These are phyloP conservation scores for Anomalospiza imberbis DNA, from an alignment of 2,797 vertebrate species.

Conservation along the genomic window DNA sequence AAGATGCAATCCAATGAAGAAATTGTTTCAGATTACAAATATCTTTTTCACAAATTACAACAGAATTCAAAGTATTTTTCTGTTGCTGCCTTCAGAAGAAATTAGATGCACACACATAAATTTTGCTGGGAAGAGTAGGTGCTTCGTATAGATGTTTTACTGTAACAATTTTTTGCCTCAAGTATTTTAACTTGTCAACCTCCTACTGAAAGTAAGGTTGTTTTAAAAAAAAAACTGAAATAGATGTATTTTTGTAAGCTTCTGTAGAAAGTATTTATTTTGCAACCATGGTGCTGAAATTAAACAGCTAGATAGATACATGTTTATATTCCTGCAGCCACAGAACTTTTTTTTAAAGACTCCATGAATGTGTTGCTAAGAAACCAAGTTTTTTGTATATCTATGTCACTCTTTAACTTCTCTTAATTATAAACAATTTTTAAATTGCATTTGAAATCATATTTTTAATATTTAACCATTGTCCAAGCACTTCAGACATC, in stretches of 20 bases:
- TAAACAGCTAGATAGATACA: not conserved
- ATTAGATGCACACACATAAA: not conserved
- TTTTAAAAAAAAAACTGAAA: not conserved
- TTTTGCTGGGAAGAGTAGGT: not conserved
- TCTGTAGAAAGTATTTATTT: conserved; percentile 40
- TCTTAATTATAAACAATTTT: not conserved
- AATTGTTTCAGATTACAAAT: not conserved
- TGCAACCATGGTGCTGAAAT: conserved; percentile 47
- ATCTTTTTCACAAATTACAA: not conserved
- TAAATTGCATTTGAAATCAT: not conserved
- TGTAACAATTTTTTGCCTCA: not conserved
- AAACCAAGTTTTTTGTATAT: not conserved
- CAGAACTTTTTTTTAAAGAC: not conserved
- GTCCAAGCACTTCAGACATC: not conserved
- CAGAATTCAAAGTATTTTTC: not conserved
- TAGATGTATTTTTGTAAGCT: not conserved
- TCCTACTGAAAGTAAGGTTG: not conserved
- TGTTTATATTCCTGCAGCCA: conserved; percentile 7
- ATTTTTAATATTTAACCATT: not conserved
- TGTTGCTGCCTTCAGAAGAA: not conserved
- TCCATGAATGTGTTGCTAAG: not conserved
- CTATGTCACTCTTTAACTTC: not conserved
- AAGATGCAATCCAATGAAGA: not conserved
- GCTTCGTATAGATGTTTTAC: not conserved
- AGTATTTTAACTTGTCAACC: not conserved